Base-by-base conservation (phyloP, 2,888 invertebrate genomes). In the Tachystola acroxantha region DNA sequence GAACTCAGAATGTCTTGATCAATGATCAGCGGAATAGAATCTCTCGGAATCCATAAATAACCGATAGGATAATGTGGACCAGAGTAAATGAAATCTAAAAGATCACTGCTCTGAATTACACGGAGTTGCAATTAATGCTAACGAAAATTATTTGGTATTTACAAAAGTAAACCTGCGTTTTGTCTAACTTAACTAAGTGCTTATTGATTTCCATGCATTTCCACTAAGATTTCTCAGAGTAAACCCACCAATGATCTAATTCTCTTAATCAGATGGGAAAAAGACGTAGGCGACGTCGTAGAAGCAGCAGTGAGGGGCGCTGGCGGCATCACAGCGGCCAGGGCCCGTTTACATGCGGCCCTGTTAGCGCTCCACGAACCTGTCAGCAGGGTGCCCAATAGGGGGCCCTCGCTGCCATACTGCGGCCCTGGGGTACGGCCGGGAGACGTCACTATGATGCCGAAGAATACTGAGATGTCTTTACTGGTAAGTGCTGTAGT, bases 361-460 rank as follows among this genome's bases (percentile, higher is more conserved):
- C 52, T 86, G 4, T 55, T 82, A 7, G 81, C 85, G 0, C 54
- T 85, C 2, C 82, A 77, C 50, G 75, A 74, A 39, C 62, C 73
- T 0, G 39, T 53, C 1, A 63, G 60, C 4, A 57, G 63, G 19
- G 56, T 69, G 28, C 77, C 82, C 24, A 86, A 86, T 54, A 64
- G 85, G 1, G 89, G 88, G 10, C 89, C 89, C 10, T 85, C 89
- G 44, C 78, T 89, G 36, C 89, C 89, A 42, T 90, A 90, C 67
- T 89, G 89, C 57, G 90, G 90, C 19, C 88, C 89, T 26, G 89
- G 88, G 12, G 88, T 87, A 13, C 53, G 82, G 5, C 82, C 82
- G 0, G 88, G 87, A 0, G 88, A 88, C 49, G 86, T 88, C 47
- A 84, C 82, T 6, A 85, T 88, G 84, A 84, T 84, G 76, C 69